Evolutionary conservation across 2,113 vertebrate species (phyloP).

Genomic region (Scytalopus superciliaris): DNA sequence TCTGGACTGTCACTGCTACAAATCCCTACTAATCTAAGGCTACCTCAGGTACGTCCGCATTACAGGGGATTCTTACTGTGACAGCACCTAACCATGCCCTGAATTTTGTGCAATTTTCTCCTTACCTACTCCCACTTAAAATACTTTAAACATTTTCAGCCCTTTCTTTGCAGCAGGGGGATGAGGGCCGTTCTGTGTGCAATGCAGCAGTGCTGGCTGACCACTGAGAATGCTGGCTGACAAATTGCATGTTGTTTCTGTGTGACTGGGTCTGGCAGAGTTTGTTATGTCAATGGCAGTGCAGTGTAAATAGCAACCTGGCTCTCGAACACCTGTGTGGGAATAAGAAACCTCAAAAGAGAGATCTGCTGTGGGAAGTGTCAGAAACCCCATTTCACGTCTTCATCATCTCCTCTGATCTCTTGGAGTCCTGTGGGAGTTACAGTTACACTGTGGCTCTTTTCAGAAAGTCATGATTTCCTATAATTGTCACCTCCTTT

Average conservation of each 20-base stretch:
- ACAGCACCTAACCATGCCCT: neutral
- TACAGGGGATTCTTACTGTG: neutral
- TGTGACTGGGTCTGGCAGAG: neutral
- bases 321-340: neutral
- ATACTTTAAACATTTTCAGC: neutral
- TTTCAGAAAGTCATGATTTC: neutral
- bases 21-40: neutral
- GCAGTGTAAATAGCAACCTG: conserved; percentile 18
- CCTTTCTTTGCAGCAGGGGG: neutral
- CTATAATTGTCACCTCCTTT: neutral
- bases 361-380: neutral
- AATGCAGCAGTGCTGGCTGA: neutral
- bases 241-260: neutral
- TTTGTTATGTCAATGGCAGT: neutral
- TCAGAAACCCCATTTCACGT: neutral
- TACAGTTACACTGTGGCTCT: neutral
- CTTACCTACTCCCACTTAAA: neutral
- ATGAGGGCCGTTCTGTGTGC: neutral
- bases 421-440: neutral
- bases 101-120: neutral
- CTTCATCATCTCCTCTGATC: neutral
- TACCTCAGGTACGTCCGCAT: neutral
- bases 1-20: neutral
- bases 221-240: accelerated
- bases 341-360: neutral